Conservation (phyloP, 2,797 vertebrate genomes). For the Gallinago stenura region DNA sequence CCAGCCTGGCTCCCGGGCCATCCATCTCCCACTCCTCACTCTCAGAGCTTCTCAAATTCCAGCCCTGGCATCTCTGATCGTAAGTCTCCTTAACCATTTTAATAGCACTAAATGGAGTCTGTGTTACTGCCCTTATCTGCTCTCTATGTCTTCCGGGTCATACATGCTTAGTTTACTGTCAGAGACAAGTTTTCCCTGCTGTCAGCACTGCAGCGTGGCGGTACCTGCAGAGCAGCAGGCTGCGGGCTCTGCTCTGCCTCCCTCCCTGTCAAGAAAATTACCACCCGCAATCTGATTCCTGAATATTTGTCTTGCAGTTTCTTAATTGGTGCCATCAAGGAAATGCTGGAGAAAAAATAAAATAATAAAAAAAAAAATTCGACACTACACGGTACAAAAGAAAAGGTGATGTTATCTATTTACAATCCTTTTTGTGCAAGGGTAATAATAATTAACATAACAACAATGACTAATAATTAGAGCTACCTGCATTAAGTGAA, state of each 20-base stretch:
- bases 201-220: conserved; percentile 69
- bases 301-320: conserved; percentile 51
- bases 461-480: conserved; percentile 9
- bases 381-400: neutral
- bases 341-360: neutral
- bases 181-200: conserved; percentile 73
- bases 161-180: conserved; percentile 72
- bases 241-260: conserved; percentile 52
- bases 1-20: neutral
- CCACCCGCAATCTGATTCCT: conserved; percentile 55
- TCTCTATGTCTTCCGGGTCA: conserved; percentile 69
- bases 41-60: conserved; percentile 46
- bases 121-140: conserved; percentile 67
- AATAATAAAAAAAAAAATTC: too few species aligned
- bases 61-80: conserved; percentile 48
- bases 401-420: conserved; percentile 39
- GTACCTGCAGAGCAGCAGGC: conserved; percentile 72
- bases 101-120: conserved; percentile 72
- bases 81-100: conserved; percentile 67
- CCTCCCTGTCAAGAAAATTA: conserved; percentile 58
- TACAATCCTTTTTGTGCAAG: conserved; percentile 32
- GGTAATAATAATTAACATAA: conserved; percentile 28
- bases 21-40: conserved; percentile 57
- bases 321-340: conserved; percentile 66
- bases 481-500: conserved; percentile 11